Evolutionary conservation across 1,140 invertebrate genomes (phyloP), one percentile per base, ranked within the genome.

Genomic region (Ips nitidus): DNA sequence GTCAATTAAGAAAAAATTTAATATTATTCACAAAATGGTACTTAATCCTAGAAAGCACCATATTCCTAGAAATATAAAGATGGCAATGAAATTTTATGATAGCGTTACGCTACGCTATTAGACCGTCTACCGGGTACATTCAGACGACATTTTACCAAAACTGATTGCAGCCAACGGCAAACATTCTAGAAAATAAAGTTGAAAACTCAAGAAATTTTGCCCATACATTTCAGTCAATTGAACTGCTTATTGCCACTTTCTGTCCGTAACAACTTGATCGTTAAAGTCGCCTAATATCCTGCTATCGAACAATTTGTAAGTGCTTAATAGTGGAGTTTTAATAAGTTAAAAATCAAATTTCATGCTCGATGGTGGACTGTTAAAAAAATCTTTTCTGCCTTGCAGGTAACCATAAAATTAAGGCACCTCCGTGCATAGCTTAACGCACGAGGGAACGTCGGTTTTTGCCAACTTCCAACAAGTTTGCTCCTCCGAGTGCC

Each of bases 401-500:
- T n/a, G n/a, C 38, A 22, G 22, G 36, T 22, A 22, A n/a, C 41
- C 59, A 68, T 68, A 68, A 68, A 68, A 68, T 68, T 52, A 52
- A 60, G 43, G 41, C 53, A 59, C 57, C 39, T 53, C 47, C 58
- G 66, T 68, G 47, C 47, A 43, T 36, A 60, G 43, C 40, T 42
- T 68, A 43, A 68, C 56, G 66, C 66, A 68, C 47, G 66, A 60
- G 55, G 8, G 52, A 58, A 47, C 50, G 39, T 42, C 45, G 55
- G 55, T 68, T 68, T 68, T 60, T 59, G 56, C 37, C 42, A 58
- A 57, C 45, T 56, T 68, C 45, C 22, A 47, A 57, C 42, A 66
- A 66, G 36, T 66, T 66, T 22, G 36, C 4, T 66, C 64, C 56
- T 50, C 38, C 37, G 66, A 58, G 66, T 38, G 57, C 57, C 57